Percentiles rank a stretch among this genome's conserved stretches.
Evolutionary conservation across 2,888 invertebrate species (phyloP).

Genomic region (Phortica magna): DNA sequence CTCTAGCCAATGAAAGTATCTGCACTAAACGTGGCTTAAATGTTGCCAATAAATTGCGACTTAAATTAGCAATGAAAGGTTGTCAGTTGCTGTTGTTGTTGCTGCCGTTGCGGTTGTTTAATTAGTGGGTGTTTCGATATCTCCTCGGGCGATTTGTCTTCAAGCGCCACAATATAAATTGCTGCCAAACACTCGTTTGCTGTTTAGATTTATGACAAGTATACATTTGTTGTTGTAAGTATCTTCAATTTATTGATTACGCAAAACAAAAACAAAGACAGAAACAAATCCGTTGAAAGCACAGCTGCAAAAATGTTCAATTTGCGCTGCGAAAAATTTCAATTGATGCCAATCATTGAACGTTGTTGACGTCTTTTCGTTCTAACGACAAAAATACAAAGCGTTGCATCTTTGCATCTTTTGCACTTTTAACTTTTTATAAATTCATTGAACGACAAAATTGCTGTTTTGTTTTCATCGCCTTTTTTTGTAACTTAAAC

Average conservation of each 20-base stretch:
- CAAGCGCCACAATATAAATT: not conserved
- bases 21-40: constrained; percentile 22
- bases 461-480: not conserved
- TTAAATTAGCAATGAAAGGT: constrained; percentile 24
- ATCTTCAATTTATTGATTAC: not conserved
- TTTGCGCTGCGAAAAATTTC: not conserved
- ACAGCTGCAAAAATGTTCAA: not conserved
- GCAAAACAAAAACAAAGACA: not conserved
- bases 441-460: not conserved
- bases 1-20: not conserved
- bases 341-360: constrained; percentile 1
- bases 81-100: constrained; percentile 10
- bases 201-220: constrained; percentile 5
- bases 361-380: not conserved
- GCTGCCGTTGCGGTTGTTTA: constrained; percentile 2
- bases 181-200: not conserved
- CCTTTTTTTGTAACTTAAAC: not conserved
- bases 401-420: constrained; percentile 5
- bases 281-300: no score
- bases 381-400: not conserved
- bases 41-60: constrained; percentile 29
- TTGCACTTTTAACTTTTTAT: constrained; percentile 24
- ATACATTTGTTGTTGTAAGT: not conserved
- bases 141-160: not conserved
- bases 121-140: constrained; percentile 29